Evolutionary conservation across 2,113 vertebrate species (phyloP).

Genomic region (Hippocampus guttulatus): DNA sequence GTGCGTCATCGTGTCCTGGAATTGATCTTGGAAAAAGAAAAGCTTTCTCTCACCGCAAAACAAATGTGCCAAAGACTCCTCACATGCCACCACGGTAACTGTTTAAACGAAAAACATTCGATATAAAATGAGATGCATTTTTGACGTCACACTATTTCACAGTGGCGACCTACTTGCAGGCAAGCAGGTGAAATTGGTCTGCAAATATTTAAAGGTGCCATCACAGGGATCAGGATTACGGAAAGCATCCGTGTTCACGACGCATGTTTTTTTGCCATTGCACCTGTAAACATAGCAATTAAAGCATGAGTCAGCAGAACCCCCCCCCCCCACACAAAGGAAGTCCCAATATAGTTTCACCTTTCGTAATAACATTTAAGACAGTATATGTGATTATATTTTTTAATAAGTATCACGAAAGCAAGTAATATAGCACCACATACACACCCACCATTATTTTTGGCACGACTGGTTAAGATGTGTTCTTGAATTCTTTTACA

Average conservation of each 20-base stretch:
- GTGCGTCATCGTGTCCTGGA: not conserved
- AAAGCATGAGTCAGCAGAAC: not conserved
- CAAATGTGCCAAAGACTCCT: constrained; percentile 22
- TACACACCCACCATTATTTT: no score
- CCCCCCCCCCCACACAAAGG: no score
- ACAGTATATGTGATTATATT: no score
- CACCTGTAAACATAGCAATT: constrained; percentile 21
- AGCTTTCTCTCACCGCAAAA: constrained; percentile 38
- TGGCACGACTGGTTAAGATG: no score
- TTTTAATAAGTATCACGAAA: no score
- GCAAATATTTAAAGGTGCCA: constrained; percentile 32
- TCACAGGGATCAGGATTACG: not conserved
- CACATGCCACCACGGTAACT: constrained; percentile 23
- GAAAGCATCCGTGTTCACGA: not conserved
- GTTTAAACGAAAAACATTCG: constrained; percentile 14
- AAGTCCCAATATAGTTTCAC: not conserved
- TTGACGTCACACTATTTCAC: not conserved
- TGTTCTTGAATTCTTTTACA: no score
- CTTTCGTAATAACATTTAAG: no score
- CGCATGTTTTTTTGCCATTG: constrained; percentile 35
- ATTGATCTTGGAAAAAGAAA: not conserved
- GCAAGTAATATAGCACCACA: no score
- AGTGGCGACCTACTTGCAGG: constrained; percentile 26
- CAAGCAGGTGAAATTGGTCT: constrained; percentile 34
- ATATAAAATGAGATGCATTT: not conserved